Conservation (phyloP, 1,140 invertebrate genomes). For the Zaprionus nigranus region DNA sequence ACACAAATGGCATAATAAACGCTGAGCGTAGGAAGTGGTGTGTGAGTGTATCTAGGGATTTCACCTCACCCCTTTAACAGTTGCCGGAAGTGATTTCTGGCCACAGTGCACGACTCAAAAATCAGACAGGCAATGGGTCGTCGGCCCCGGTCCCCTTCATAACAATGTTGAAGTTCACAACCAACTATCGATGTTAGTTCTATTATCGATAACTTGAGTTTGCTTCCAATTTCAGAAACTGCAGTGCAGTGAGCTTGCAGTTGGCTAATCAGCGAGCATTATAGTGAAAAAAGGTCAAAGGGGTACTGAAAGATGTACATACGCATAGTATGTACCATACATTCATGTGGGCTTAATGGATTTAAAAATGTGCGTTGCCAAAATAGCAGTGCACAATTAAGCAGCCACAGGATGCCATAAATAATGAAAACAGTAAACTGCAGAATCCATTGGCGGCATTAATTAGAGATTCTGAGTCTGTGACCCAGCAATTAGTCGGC, state of each 20-base stretch:
- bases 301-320: not conserved
- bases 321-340: not conserved
- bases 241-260: not conserved
- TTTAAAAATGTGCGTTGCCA: slow-evolving; percentile 64
- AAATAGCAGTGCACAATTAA: slow-evolving; percentile 68
- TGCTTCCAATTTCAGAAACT: not conserved
- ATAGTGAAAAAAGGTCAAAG: not conserved
- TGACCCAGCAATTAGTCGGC: slow-evolving; percentile 34
- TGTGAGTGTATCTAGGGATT: slow-evolving; percentile 33
- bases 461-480: slow-evolving; percentile 29
- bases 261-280: not conserved
- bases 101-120: slow-evolving; percentile 29
- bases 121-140: not conserved
- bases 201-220: not conserved
- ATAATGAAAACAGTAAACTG: slow-evolving; percentile 56
- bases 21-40: slow-evolving; percentile 73
- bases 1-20: slow-evolving; percentile 78
- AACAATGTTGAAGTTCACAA: not conserved
- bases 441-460: slow-evolving; percentile 41
- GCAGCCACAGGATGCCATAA: slow-evolving; percentile 60
- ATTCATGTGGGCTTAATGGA: slow-evolving; percentile 54
- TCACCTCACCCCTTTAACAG: slow-evolving; percentile 6
- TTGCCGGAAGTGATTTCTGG: slow-evolving; percentile 76
- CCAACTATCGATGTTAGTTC: not conserved
- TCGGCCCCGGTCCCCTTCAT: not conserved